Base-by-base conservation (phyloP, 1,140 invertebrate species). In the Episyrphus balteatus region DNA sequence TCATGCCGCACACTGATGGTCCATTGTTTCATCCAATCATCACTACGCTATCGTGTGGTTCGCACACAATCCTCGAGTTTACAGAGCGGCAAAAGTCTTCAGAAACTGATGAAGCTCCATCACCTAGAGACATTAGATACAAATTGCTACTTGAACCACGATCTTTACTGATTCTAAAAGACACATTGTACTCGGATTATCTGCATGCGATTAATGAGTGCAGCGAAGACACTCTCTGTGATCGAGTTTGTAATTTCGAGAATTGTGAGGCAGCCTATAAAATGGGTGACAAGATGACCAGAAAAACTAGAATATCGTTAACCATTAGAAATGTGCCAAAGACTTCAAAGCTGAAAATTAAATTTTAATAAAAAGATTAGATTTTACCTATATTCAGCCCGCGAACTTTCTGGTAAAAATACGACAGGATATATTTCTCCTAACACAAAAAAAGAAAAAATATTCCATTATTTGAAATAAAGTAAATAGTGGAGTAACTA, bases 1-100 rank as follows among this genome's bases (percentile, higher is more conserved):
- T 95, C 43, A 84, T 94, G 80, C 86, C 94, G 5, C 95, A 99
- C 75, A 81, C 85, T 37, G 95, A 99, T 76, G 95, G 95, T 1
- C 84, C 89, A 3, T 69, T 98, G 10, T 99, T 96, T 70, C 84
- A 84, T 71, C 92, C 94, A 13, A 86, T 84, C 18, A 88, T 98
- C 39, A 86, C 89, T 11, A 98, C 94, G 1, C 87, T 98, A 38
- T 92, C 81, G 52, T 81, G 92, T 56, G 92, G 92, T 0, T 92
- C 89, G 1, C 84, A 95, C 63, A 89, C 85, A 26, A 59, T 97
- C 12, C 72, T 99, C 41, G 84, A 95, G 60, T 94, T 71, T 80
- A 84, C 39, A n/a, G 57, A 73, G 81, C 62, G 70, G 70, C 18
- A 68, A 75, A 26, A 58, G 64, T 43, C 50, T 14, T 3, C 37